Base-by-base conservation (phyloP, 1,140 invertebrate species). In the Plodia interpunctella region DNA sequence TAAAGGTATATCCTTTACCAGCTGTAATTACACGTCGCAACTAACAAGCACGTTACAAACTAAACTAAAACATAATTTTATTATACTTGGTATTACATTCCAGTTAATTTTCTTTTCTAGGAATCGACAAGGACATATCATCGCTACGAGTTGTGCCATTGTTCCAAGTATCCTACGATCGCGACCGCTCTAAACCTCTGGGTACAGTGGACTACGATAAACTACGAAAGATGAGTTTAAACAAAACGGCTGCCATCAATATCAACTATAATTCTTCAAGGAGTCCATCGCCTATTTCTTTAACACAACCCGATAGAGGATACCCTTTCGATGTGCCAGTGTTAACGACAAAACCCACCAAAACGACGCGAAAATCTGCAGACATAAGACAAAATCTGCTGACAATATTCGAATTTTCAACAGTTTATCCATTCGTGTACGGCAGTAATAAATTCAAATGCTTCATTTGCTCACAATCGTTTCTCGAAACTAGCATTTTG, bases 21-120 rank as follows among this genome's bases (percentile, higher is more conserved):
- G n/a, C n/a, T n/a, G n/a, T n/a, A n/a, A n/a, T n/a, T n/a, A n/a
- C n/a, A n/a, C n/a, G n/a, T n/a, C n/a, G n/a, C n/a, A n/a, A n/a
- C n/a, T n/a, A n/a, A n/a, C n/a, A n/a, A n/a, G n/a, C n/a, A n/a
- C n/a, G n/a, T n/a, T n/a, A n/a, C n/a, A n/a, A n/a, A n/a, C n/a
- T n/a, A n/a, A n/a, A n/a, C n/a, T n/a, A n/a, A n/a, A n/a, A n/a
- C n/a, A n/a, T n/a, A n/a, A n/a, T n/a, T n/a, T n/a, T n/a, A n/a
- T n/a, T n/a, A n/a, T n/a, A n/a, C n/a, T n/a, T n/a, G n/a, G n/a
- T n/a, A n/a, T n/a, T n/a, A n/a, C n/a, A n/a, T n/a, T n/a, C n/a
- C n/a, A n/a, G n/a, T n/a, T n/a, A n/a, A n/a, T n/a, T 68, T 70
- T 76, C 62, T 82, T 85, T 88, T 88, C 74, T 88, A 88, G 86